Percentiles rank a stretch among this genome's conserved stretches.
These are phyloP conservation scores for Pelosia muscerda DNA, from an alignment of 2,888 invertebrate species.

Conservation along the genomic window DNA sequence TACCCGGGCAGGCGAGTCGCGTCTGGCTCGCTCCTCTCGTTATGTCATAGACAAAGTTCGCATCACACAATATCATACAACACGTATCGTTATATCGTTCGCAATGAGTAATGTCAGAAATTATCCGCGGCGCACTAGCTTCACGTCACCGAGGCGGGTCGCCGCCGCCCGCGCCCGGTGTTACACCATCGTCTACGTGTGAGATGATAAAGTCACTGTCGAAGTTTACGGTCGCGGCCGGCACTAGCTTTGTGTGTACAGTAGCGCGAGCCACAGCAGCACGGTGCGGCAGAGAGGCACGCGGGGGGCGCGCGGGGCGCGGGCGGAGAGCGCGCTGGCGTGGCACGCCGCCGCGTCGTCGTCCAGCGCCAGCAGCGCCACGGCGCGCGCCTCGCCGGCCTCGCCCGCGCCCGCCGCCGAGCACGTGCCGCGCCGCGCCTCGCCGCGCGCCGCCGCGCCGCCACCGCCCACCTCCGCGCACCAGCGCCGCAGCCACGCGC, in stretches of 20 bases:
- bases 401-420: constrained; percentile 59
- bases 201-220: not conserved
- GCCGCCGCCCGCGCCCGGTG: not conserved
- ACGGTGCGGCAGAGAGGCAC: constrained; percentile 14
- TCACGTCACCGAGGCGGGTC: not conserved
- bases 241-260: constrained; percentile 36
- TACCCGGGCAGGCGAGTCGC: not conserved
- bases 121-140: not conserved
- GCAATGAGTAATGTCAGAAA: not conserved
- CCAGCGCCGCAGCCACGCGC: constrained; percentile 95
- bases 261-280: constrained; percentile 49
- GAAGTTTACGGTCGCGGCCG: not conserved
- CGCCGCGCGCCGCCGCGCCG: constrained; percentile 55
- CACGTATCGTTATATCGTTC: too few species aligned
- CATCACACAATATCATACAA: constrained; percentile 21
- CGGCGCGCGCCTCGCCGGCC: constrained; percentile 41
- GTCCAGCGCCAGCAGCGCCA: constrained; percentile 89
- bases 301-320: constrained; percentile 35
- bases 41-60: constrained; percentile 10
- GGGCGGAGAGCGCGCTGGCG: constrained; percentile 89
- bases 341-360: constrained; percentile 92
- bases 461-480: constrained; percentile 91
- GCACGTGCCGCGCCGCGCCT: constrained; percentile 53
- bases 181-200: not conserved
- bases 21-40: not conserved